Evolutionary conservation across 2,113 vertebrate species (phyloP).

Genomic region (Psittacara wagleri): DNA sequence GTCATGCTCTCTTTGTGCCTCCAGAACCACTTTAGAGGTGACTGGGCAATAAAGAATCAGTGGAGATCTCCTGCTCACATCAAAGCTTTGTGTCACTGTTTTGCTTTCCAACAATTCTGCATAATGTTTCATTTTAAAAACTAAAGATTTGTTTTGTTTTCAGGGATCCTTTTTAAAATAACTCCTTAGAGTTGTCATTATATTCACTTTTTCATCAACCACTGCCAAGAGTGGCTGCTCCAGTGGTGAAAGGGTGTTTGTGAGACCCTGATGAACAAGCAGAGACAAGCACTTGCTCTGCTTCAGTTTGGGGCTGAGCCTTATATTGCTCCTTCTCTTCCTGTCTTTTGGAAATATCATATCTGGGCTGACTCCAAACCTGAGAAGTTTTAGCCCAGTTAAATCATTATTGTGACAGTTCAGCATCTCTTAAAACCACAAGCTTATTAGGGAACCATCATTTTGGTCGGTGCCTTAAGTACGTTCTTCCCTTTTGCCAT

Average conservation of each 20-base stretch:
- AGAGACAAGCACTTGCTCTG: neutral
- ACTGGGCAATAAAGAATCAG: neutral
- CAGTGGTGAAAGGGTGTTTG: neutral
- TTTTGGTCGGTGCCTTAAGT: neutral
- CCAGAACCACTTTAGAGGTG: neutral
- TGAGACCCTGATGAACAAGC: neutral
- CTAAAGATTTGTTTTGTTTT: neutral
- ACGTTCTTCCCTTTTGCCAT: neutral
- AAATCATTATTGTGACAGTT: constrained; percentile 1
- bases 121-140: neutral
- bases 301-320: neutral
- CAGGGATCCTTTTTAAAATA: neutral
- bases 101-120: neutral
- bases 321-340: neutral
- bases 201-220: neutral
- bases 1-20: neutral
- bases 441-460: neutral
- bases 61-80: neutral
- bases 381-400: neutral
- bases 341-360: neutral
- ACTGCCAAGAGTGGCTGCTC: neutral
- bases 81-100: neutral
- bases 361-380: neutral
- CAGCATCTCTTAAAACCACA: neutral
- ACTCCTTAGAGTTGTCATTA: neutral